These are phyloP conservation scores for Myotis yumanensis DNA, from an alignment of 2,113 vertebrate genomes.

Conservation along the genomic window DNA sequence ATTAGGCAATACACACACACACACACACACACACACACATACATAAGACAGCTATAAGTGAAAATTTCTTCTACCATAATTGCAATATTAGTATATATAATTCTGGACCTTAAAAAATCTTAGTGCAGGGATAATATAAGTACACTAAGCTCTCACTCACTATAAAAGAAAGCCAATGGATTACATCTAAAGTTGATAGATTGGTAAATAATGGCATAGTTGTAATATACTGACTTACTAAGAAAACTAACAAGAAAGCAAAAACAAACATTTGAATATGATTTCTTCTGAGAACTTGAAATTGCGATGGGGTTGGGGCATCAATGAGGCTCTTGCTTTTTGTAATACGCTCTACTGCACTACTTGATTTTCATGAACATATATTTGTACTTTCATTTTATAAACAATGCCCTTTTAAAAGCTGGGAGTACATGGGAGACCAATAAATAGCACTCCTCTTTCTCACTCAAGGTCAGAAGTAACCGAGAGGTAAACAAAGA, in stretches of 20 bases:
- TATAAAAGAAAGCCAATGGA: background rate
- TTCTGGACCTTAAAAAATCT: background rate
- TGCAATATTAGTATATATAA: background rate
- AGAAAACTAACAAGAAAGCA: conserved; percentile 4
- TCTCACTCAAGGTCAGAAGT: conserved; percentile 6
- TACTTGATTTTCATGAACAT: conserved; percentile 1
- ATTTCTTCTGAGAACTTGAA: background rate
- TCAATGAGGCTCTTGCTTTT: background rate
- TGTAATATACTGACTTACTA: background rate
- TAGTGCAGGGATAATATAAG: background rate
- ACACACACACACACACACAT: background rate
- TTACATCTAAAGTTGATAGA: background rate
- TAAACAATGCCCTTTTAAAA: background rate
- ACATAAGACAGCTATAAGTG: background rate
- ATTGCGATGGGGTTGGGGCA: background rate
- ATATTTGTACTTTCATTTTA: background rate
- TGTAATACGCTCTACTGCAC: background rate
- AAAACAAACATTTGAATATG: background rate
- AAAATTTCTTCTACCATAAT: background rate
- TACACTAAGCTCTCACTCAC: background rate
- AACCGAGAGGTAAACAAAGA: background rate
- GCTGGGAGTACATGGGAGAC: background rate
- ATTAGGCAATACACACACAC: background rate
- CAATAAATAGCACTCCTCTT: background rate
- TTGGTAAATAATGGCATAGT: background rate